A percentile compares a stretch with the other conserved stretches of the same genome.
These are phyloP conservation scores for Campylomormyrus tamandua DNA, from an alignment of 2,113 vertebrate species.

Conservation along the genomic window DNA sequence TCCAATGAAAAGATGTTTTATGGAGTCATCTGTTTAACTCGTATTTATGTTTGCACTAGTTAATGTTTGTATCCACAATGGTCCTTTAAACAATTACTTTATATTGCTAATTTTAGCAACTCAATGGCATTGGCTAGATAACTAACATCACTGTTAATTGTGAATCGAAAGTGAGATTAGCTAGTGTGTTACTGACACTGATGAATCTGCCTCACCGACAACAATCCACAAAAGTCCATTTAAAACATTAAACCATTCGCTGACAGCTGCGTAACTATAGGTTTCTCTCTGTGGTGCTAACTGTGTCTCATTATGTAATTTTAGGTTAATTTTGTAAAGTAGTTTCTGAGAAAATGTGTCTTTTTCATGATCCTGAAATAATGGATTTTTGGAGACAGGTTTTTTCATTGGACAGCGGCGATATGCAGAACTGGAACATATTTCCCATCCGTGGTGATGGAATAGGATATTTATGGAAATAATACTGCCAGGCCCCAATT, in stretches of 20 bases:
- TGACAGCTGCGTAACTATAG: background rate
- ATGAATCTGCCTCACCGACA: background rate
- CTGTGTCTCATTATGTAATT: background rate
- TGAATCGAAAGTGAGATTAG: background rate
- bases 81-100: background rate
- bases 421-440: background rate
- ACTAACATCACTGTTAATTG: background rate
- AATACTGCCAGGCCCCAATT: background rate
- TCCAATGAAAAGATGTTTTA: background rate
- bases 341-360: background rate
- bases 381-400: background rate
- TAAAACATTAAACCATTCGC: background rate
- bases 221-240: background rate
- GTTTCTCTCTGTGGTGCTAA: background rate
- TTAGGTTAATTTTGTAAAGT: background rate
- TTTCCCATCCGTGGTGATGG: background rate
- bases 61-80: background rate
- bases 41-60: background rate
- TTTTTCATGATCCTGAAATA: background rate
- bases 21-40: background rate
- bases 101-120: background rate
- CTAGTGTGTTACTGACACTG: background rate
- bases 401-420: background rate
- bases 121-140: background rate
- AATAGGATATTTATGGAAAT: background rate